Evolutionary conservation across 2,888 invertebrate genomes (phyloP), one percentile per base, ranked within the genome.

Genomic region (Uropetala carovei): DNA sequence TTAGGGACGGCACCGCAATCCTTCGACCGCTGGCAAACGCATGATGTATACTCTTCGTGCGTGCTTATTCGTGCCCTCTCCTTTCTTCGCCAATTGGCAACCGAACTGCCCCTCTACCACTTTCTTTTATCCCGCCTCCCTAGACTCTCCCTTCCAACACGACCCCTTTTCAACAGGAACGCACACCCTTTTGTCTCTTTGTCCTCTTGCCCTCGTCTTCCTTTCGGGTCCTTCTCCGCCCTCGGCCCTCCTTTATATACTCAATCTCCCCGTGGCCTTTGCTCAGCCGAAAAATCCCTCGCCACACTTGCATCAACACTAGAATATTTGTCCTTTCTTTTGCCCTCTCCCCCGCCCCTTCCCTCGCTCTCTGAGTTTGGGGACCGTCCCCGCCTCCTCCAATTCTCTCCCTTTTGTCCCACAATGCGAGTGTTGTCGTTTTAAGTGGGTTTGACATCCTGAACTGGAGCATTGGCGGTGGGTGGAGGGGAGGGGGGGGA

Each of bases 381-480:
- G 82, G 30, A 30, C 27, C 30, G 16, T 82, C 82, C 57, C 56
- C 84, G 1, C 56, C 16, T 16, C 16, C 83, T 56, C 18, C 56
- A 30, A 14, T 13, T 22, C 13, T 30, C 43, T 89, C 89, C 89
- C 43, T 4, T 89, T 89, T 43, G 56, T 68, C 64, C 43, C 89
- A 60, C 60, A 64, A 64, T 43, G 64, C 89, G 30, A 64, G 68
- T 89, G 89, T 89, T 89, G 89, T 89, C 89, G 89, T 89, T 89
- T 89, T 89, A 89, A 89, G 89, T 89, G 89, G 89, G 89, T 89
- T 89, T 89, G 89, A 89, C 89, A 89, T 57, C 43, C 83, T 57
- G 57, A 83, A 83, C 83, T 57, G 83, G 83, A n/a, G 10, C 56
- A 56, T 56, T 16, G 83, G 56, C 56, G 56, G 18, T 13, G 57